Percentiles rank a stretch among this genome's conserved stretches.
Conservation (phyloP, 1,140 invertebrate genomes). For the Macrocentrus cingulum region DNA sequence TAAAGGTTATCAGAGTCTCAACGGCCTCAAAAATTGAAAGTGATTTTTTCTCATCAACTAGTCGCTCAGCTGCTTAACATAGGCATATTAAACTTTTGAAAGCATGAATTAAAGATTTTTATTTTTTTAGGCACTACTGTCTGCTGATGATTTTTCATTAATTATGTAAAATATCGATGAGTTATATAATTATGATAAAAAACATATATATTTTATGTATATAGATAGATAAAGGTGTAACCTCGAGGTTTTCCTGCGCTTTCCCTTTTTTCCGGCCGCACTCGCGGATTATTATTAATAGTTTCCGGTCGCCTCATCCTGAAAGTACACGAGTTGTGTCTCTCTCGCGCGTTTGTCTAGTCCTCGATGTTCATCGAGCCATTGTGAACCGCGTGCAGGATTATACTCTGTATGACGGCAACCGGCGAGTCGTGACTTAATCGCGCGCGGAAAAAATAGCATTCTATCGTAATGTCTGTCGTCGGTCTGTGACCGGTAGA, state of each 20-base stretch:
- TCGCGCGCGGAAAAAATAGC: background rate
- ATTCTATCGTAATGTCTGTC: conserved; percentile 3
- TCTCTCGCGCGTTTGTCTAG: conserved; percentile 35
- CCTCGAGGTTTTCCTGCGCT: conserved; percentile 41
- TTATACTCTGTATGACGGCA: background rate
- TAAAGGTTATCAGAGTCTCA: background rate
- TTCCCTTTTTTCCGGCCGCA: conserved; percentile 49
- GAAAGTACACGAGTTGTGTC: conserved; percentile 50
- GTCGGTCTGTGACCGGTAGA: conserved; percentile 22
- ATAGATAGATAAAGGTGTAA: background rate
- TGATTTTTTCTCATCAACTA: too few species aligned
- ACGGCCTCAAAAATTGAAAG: background rate
- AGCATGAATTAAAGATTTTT: too few species aligned
- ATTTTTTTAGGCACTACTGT: too few species aligned
- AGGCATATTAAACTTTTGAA: too few species aligned
- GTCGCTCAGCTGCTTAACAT: too few species aligned
- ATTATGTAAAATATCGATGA: too few species aligned
- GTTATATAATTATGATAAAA: too few species aligned
- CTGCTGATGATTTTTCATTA: too few species aligned
- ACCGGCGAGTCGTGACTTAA: background rate
- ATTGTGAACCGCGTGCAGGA: conserved; percentile 2
- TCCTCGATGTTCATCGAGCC: conserved; percentile 28
- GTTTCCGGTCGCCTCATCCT: conserved; percentile 52
- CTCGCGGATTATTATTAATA: conserved; percentile 50
- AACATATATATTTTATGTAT: background rate